Base-by-base conservation (phyloP, 2,113 vertebrate genomes). In the Urocynchramus pylzowi region DNA sequence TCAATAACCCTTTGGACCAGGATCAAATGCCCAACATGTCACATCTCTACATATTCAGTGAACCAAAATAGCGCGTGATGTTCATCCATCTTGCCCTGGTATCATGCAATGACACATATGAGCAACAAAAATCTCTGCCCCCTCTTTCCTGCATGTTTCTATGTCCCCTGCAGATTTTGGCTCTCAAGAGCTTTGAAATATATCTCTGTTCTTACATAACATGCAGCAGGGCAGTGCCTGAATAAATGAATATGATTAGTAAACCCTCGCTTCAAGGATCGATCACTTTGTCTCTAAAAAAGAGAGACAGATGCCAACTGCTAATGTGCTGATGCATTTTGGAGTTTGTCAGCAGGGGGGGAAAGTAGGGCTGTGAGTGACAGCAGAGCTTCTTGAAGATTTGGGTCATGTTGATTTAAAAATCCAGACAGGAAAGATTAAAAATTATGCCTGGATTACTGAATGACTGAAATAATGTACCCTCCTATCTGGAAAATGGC, bases 171-270 rank as follows among this genome's bases (percentile, higher is more conserved):
- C 68, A 94, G 91, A 83, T 16, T 13, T 13, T 7, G 12, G 53
- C 67, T 92, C 16, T 69, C 78, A 78, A 80, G 78, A 94, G 75
- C 87, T 92, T 95, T 81, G 89, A 87, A 81, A 95, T 96, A 93
- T 27, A 37, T 11, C 52, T 83, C 44, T 52, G 49, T 35, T 74
- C 52, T 87, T 95, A 59, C 44, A 41, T 82, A 79, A 71, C 73
- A 68, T 24, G 73, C 53, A 94, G 69, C 39, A 76, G 31, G 44
- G 52, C 76, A 96, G 57, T 41, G 18, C n/a, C 50, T 64, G 95
- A 93, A 97, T 96, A 97, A 96, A 96, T 95, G 19, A 97, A 96
- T 87, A 93, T 10, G 16, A 93, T 91, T 78, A 79, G 63, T 18
- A 54, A 96, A 71, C 26, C 74, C 61, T 33, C 84, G 31, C 85